Conservation (phyloP, 1,140 invertebrate genomes). For the Drosophila malerkotliana region DNA sequence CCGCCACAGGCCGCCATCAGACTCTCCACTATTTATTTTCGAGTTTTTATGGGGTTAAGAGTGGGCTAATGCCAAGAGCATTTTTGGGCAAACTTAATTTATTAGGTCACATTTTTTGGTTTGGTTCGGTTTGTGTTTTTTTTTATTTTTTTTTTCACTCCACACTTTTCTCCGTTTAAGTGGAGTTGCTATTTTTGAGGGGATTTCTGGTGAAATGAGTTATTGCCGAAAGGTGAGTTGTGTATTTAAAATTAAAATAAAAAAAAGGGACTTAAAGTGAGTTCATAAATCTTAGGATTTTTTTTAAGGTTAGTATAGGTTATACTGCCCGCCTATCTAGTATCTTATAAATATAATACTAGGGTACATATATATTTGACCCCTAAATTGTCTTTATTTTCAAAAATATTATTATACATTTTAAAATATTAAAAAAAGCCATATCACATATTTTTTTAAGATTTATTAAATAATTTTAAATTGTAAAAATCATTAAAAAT, state of each 20-base stretch:
- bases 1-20: slow-evolving; percentile 6
- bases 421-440: no score
- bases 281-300: background rate
- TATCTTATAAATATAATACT: no score
- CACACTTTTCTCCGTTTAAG: background rate
- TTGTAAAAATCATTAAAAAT: no score
- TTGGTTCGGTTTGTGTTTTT: background rate
- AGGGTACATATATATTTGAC: no score
- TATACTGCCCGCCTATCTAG: no score
- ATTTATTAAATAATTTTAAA: no score
- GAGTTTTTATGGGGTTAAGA: slow-evolving; percentile 11
- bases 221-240: background rate
- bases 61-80: slow-evolving; percentile 9
- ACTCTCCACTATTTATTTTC: background rate
- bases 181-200: slow-evolving; percentile 1
- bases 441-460: no score
- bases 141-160: background rate
- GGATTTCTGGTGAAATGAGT: slow-evolving; percentile 1
- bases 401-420: no score
- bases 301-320: no score
- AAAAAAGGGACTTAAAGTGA: background rate
- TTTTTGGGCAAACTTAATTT: slow-evolving; percentile 13
- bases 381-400: no score
- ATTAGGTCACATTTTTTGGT: background rate
- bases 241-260: background rate